These are phyloP conservation scores for Drosophila niveifrons DNA, from an alignment of 2,888 invertebrate genomes.

Conservation along the genomic window DNA sequence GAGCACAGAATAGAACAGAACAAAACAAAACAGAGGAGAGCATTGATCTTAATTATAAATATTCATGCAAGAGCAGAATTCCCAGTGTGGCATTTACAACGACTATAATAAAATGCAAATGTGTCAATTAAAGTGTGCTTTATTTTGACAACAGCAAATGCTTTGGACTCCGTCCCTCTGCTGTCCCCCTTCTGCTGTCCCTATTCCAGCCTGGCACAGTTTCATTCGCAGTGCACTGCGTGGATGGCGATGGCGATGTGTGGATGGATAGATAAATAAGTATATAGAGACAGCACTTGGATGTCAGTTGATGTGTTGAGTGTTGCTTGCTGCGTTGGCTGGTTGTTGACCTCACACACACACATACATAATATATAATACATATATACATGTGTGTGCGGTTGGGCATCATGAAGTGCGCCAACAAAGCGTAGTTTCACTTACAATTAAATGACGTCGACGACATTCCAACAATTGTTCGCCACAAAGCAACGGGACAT, in stretches of 20 bases:
- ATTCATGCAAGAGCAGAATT: constrained; percentile 63
- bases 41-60: constrained; percentile 74
- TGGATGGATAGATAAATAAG: constrained; percentile 48
- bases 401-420: constrained; percentile 45
- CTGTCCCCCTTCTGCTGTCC: neutral
- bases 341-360: constrained; percentile 75
- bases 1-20: neutral
- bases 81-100: constrained; percentile 59
- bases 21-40: constrained; percentile 10
- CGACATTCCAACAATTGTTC: constrained; percentile 77
- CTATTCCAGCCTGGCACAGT: constrained; percentile 17
- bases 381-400: constrained; percentile 3
- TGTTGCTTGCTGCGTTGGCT: constrained; percentile 60
- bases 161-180: neutral
- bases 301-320: constrained; percentile 65
- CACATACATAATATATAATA: constrained; percentile 28
- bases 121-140: constrained; percentile 82
- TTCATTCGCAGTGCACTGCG: constrained; percentile 7
- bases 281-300: constrained; percentile 70
- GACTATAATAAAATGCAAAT: constrained; percentile 77
- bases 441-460: constrained; percentile 81
- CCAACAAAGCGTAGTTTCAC: constrained; percentile 77
- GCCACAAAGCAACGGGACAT: constrained; percentile 78
- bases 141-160: constrained; percentile 78
- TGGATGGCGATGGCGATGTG: constrained; percentile 43